A percentile compares a stretch with the other conserved stretches of the same genome.
These are phyloP conservation scores for Gari tellinella DNA, from an alignment of 2,888 invertebrate species.

Conservation along the genomic window DNA sequence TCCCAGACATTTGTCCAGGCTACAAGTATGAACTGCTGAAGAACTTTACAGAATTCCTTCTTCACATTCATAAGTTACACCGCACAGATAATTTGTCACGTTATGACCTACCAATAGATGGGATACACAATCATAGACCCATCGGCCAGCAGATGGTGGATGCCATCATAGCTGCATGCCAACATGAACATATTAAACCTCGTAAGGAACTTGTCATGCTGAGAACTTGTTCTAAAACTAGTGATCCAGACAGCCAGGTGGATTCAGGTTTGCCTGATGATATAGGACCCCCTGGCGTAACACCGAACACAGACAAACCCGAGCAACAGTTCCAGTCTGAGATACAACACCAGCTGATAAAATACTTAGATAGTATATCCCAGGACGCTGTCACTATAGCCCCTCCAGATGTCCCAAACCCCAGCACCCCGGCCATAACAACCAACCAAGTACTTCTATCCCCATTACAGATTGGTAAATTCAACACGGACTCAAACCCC, in stretches of 20 bases:
- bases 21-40: conserved; percentile 58
- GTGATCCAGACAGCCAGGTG: conserved; percentile 38
- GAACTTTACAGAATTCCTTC: conserved; percentile 56
- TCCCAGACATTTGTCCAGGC: conserved; percentile 54
- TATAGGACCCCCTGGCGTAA: conserved; percentile 11
- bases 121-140: conserved; percentile 31
- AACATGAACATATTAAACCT: conserved; percentile 40
- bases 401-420: conserved; percentile 30
- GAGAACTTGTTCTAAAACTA: conserved; percentile 31
- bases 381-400: conserved; percentile 20
- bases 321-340: not conserved
- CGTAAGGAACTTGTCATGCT: conserved; percentile 28
- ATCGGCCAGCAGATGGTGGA: conserved; percentile 41
- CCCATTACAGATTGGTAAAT: not conserved
- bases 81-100: conserved; percentile 44
- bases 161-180: conserved; percentile 21
- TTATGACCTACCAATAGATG: conserved; percentile 53
- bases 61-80: conserved; percentile 54
- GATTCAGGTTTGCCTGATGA: conserved; percentile 48
- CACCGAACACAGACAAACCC: conserved; percentile 1
- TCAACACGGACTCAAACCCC: not conserved
- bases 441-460: not conserved
- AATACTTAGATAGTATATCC: conserved; percentile 15
- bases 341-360: not conserved
- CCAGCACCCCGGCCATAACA: conserved; percentile 5